Evolutionary conservation across 2,888 invertebrate species (phyloP), one percentile per base, ranked within the genome.

Genomic region (Ophion costatus): DNA sequence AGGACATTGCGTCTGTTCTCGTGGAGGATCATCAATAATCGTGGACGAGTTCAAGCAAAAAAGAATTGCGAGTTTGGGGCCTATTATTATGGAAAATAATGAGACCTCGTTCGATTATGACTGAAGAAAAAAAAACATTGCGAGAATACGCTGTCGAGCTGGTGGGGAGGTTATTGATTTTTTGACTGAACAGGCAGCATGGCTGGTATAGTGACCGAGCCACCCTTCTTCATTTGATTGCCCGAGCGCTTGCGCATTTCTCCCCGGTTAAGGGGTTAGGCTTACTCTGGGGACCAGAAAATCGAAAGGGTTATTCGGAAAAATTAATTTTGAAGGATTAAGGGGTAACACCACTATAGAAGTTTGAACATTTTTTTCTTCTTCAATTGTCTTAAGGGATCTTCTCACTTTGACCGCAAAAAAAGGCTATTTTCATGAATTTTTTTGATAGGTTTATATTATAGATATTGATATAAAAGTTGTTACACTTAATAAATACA

Each of bases 101-200:
- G 20, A 74, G 76, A 77, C 64, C 56, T 51, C 22, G 69, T 56
- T 2, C 14, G 56, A 29, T 29, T 38, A 71, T 22, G 66, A 64
- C 57, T 51, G 38, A 20, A 2, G 45, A n/a, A 42, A 67, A 24
- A 77, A 76, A 73, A 71, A 77, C 71, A 66, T 67, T 45, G 69
- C 69, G 70, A 57, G 45, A 66, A 82, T 82, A 84, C 42, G 83
- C 88, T 87, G 86, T 86, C 75, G 88, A 88, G 87, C 88, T 87
- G 88, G 87, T 88, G 87, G 88, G 88, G 85, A 81, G 71, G 81
- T 85, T 91, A 91, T 91, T 91, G 91, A 91, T 91, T 91, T 90
- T 77, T 87, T 83, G 14, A 17, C 56, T 74, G 70, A 42, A 42
- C 17, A 57, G 59, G 64, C 83, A 74, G 59, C 75, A 57, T 74